Conservation (phyloP, 2,797 vertebrate species). For the Heliangelus exortis region DNA sequence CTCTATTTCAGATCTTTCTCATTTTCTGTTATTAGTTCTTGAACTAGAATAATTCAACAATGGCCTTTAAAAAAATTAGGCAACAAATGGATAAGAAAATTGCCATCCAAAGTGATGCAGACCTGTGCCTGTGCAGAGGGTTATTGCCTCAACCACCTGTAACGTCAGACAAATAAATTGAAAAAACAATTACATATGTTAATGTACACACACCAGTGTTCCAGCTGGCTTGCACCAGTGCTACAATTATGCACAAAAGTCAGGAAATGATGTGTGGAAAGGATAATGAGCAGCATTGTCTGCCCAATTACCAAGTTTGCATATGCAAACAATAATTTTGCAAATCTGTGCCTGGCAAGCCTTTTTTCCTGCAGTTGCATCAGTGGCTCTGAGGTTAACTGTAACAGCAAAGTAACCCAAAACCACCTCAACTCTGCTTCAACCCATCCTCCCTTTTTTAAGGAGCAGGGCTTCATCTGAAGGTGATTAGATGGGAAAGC, state of each 20-base stretch:
- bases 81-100: not conserved
- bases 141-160: not conserved
- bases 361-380: not conserved
- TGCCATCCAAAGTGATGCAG: not conserved
- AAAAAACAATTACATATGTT: not conserved
- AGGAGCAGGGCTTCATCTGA: not conserved
- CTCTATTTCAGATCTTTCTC: not conserved
- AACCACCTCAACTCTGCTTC: not conserved
- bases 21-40: not conserved
- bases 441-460: not conserved
- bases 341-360: not conserved
- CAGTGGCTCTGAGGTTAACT: slow-evolving; percentile 6
- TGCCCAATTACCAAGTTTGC: slow-evolving; percentile 51
- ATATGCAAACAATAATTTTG: slow-evolving; percentile 37
- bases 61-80: not conserved
- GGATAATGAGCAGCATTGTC: slow-evolving; percentile 53
- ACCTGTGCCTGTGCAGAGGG: not conserved
- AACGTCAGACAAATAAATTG: not conserved
- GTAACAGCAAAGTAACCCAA: not conserved
- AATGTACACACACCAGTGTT: slow-evolving; percentile 8
- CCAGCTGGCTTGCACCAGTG: slow-evolving; percentile 34
- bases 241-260: not conserved
- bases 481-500: not conserved
- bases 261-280: slow-evolving; percentile 53
- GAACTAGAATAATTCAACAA: not conserved